phyloP scores from a whole-genome alignment of 2,888 invertebrate genomes.

The Drosophila anomelani region DNA sequence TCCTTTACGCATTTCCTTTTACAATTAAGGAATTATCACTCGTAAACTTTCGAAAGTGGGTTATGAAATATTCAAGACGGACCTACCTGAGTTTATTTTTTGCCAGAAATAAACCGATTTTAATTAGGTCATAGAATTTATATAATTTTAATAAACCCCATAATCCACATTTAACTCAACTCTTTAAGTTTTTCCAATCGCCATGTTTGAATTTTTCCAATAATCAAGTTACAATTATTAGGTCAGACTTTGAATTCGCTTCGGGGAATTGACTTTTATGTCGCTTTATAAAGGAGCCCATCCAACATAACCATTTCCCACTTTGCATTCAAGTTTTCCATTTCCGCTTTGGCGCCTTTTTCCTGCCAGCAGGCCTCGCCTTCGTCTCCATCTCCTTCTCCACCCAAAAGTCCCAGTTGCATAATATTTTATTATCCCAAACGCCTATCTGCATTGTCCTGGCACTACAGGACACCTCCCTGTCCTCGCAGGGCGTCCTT shows the following conservation, averaged over 20 bases:
- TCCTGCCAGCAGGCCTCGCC: conserved; percentile 27
- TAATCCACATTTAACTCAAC: background rate
- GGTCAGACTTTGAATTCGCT: conserved; percentile 38
- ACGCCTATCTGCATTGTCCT: conserved; percentile 45
- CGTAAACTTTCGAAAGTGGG: background rate
- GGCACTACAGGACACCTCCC: conserved; percentile 26
- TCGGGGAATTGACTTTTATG: conserved; percentile 38
- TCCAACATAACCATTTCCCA: conserved; percentile 32
- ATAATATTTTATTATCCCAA: conserved; percentile 74
- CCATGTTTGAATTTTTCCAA: conserved; percentile 13
- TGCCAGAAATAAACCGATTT: background rate
- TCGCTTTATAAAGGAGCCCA: conserved; percentile 7
- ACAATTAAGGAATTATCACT: background rate
- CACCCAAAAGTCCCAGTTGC: conserved; percentile 61
- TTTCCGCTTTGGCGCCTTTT: conserved; percentile 49
- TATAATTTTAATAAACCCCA: background rate
- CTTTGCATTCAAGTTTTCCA: conserved; percentile 43
- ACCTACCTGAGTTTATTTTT: background rate
- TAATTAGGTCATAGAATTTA: too few relatives aligned
- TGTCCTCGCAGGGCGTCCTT: background rate
- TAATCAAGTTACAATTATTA: conserved; percentile 38
- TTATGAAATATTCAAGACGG: background rate
- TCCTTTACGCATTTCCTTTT: background rate
- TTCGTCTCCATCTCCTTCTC: background rate
- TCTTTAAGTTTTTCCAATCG: background rate